Conservation (phyloP, 2,888 invertebrate species). For the Orthonevra nobilis region DNA sequence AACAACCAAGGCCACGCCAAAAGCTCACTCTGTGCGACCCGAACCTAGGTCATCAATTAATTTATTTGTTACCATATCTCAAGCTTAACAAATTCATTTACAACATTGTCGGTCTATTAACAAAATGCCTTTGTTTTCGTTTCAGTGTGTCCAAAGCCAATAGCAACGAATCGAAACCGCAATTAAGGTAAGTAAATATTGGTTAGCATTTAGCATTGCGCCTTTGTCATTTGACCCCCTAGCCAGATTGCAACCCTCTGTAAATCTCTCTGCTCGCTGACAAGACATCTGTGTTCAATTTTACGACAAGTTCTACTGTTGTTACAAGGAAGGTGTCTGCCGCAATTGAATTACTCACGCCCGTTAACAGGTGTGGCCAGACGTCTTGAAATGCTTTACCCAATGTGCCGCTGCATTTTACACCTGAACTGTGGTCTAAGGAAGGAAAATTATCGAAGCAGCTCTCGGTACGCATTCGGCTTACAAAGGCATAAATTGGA, state of each 20-base stretch:
- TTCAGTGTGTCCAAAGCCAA: constrained; percentile 29
- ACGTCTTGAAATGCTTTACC: not conserved
- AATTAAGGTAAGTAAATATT: constrained; percentile 61
- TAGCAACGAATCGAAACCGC: constrained; percentile 26
- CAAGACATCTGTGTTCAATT: constrained; percentile 15
- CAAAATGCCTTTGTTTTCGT: constrained; percentile 35
- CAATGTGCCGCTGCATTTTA: constrained; percentile 21
- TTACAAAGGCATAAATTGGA: constrained; percentile 43
- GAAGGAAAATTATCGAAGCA: no score
- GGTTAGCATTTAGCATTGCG: constrained; percentile 15
- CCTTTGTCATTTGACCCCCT: not conserved
- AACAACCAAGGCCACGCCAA: no score
- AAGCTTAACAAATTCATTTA: constrained; percentile 19
- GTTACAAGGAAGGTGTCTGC: constrained; percentile 23
- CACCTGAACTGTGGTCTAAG: constrained; percentile 26
- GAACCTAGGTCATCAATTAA: no score
- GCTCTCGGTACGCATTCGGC: no score
- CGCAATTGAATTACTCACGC: constrained; percentile 52
- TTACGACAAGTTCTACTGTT: not conserved
- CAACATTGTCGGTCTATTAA: constrained; percentile 50
- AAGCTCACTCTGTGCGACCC: no score
- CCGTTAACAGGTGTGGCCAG: constrained; percentile 53
- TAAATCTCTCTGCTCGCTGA: constrained; percentile 47
- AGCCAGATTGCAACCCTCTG: no score
- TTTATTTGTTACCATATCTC: no score